Conservation (phyloP, 2,797 vertebrate species). For the Dryobates pubescens region DNA sequence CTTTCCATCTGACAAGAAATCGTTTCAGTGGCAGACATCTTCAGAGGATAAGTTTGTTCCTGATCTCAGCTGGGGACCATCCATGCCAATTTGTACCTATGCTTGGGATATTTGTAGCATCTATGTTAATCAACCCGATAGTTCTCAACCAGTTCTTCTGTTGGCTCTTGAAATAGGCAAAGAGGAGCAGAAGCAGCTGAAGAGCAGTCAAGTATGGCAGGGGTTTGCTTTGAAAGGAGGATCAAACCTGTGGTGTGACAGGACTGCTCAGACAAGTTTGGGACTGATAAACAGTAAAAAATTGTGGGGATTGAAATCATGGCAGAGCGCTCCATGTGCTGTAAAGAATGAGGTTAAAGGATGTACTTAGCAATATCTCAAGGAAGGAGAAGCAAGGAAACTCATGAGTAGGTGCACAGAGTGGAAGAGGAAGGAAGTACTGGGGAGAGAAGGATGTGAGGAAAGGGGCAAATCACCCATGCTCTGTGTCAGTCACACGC, state of each 20-base stretch:
- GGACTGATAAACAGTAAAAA: neutral
- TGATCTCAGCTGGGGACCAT: neutral
- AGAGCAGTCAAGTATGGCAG: neutral
- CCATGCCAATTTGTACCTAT: neutral
- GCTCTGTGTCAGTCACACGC: neutral
- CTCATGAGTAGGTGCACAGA: neutral
- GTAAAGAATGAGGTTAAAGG: neutral
- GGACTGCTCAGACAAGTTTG: neutral
- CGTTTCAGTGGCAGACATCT: neutral
- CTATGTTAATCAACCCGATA: slow-evolving; percentile 22
- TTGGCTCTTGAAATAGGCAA: neutral
- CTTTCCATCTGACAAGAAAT: neutral
- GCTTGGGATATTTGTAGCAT: neutral
- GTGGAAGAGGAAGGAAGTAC: accelerated
- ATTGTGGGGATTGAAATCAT: neutral
- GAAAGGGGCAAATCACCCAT: accelerated
- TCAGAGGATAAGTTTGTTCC: neutral
- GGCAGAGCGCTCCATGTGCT: neutral
- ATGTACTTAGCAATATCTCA: neutral
- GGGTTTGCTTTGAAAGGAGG: neutral
- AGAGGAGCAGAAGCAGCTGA: slow-evolving; percentile 14
- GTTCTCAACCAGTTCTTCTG: neutral
- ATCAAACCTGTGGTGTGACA: neutral
- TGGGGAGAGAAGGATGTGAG: neutral
- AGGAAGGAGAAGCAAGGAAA: neutral